Percentiles rank a stretch among this genome's conserved stretches.
phyloP scores from a whole-genome alignment of 2,113 vertebrate genomes.

The Platycercus adscitus region DNA sequence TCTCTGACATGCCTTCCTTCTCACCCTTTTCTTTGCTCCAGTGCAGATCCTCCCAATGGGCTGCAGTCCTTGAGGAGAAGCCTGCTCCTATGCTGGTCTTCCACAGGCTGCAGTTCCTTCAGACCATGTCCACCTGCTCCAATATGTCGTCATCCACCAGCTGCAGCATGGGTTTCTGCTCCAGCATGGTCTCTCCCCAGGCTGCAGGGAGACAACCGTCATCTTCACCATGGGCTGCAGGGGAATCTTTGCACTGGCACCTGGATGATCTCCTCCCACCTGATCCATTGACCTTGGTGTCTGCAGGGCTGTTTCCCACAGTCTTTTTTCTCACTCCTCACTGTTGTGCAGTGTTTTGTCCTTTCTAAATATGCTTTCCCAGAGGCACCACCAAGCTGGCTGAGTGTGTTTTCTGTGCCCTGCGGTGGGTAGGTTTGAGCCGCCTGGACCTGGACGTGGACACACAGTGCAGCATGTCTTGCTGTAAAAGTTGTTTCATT shows the following conservation, averaged over 20 bases:
- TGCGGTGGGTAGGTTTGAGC: rapidly evolving
- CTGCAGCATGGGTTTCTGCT: neutral
- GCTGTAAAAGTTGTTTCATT: neutral
- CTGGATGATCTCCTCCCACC: neutral
- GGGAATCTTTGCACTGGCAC: neutral
- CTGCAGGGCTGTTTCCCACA: neutral
- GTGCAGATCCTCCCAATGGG: rapidly evolving
- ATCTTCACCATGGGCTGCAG: neutral
- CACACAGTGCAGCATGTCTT: neutral
- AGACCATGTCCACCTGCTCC: rapidly evolving
- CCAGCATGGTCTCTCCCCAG: neutral
- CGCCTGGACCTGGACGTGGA: neutral
- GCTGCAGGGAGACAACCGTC: neutral
- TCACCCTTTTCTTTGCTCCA: neutral
- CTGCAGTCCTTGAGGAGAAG: neutral
- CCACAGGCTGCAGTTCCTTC: neutral
- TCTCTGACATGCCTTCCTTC: neutral
- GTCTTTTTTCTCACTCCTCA: neutral
- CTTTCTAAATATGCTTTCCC: neutral
- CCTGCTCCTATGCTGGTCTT: neutral
- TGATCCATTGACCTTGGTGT: neutral
- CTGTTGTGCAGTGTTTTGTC: rapidly evolving
- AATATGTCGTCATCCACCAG: neutral
- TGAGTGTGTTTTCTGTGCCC: neutral
- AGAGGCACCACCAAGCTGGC: rapidly evolving